A percentile compares a stretch with the other conserved stretches of the same genome.
These are phyloP conservation scores for Mesorhabditis spiculigera DNA, from an alignment of 2,888 invertebrate genomes.

Conservation along the genomic window DNA sequence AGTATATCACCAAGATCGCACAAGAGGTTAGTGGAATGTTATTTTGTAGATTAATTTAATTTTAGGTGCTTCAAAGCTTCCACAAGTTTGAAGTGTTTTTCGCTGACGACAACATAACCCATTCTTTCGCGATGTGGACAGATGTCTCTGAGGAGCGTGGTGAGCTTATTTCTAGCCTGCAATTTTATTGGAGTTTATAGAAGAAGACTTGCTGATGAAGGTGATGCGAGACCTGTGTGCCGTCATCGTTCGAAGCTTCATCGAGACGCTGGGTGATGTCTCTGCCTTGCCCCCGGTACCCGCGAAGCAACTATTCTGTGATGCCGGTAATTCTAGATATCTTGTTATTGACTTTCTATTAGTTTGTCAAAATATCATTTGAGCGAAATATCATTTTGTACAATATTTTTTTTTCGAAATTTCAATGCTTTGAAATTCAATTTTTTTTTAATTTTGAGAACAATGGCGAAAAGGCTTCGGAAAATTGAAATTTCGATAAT, in stretches of 20 bases:
- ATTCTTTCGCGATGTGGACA: neutral
- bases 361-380: neutral
- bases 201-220: neutral
- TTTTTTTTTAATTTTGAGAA: neutral
- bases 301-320: neutral
- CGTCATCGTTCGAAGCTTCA: slow-evolving; percentile 1
- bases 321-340: neutral
- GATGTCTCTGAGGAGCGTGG: neutral
- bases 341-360: too few relatives aligned
- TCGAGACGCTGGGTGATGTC: neutral
- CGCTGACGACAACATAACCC: neutral
- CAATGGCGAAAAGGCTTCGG: too few relatives aligned
- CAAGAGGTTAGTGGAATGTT: slow-evolving; percentile 1
- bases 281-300: neutral
- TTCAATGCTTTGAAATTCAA: neutral
- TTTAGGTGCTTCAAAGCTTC: neutral
- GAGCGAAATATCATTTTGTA: neutral
- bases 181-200: neutral
- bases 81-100: slow-evolving; percentile 5
- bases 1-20: neutral
- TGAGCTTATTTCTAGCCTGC: neutral
- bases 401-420: neutral
- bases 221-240: neutral
- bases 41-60: neutral
- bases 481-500: too few relatives aligned